Base-by-base conservation (phyloP, 1,140 invertebrate species). In the Calliphora vicina region DNA sequence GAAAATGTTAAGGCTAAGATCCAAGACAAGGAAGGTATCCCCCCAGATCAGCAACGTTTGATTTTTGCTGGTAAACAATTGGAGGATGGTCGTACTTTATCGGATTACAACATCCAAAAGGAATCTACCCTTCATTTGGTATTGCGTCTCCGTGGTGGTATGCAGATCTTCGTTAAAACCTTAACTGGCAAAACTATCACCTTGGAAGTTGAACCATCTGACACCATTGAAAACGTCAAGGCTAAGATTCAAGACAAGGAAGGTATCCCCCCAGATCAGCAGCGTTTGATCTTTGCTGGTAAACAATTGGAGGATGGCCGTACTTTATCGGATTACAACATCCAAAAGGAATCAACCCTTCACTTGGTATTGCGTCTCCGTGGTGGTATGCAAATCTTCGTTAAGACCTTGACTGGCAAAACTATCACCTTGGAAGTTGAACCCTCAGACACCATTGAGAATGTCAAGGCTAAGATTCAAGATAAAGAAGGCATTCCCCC, bases 41-140 rank as follows among this genome's bases (percentile, higher is more conserved):
- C 94, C n/a, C 94, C 94, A 83, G 94, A 95, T 90, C 87, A 90
- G 86, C 94, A 95, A 89, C 92, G 94, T 85, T 91, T 95, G 85
- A 94, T 95, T 87, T 95, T 95, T 90, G 95, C 92, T 89, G 94
- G 95, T 61, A 95, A 96, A 88, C 95, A 96, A 88, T 90, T 96
- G 82, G 95, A 96, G 89, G 95, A 96, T 93, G 95, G 95, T 13
- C 93, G 94, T 61, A 95, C 95, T 25, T 91, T 96, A 2, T 94
- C 94, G 4, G 95, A 96, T 88, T 96, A 96, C 89, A 96, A 96
- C 87, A 96, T 97, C 86, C 95, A 96, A 87, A 96, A 96, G 89
- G 97, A 98, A 91, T 97, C 97, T 2, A 98, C 97, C 4, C 93
- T 97, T 81, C 96, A 97, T 90, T 93, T 97, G 87, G 96, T 97